Conservation (phyloP, 2,888 invertebrate genomes). For the Augochlorella aurata region DNA sequence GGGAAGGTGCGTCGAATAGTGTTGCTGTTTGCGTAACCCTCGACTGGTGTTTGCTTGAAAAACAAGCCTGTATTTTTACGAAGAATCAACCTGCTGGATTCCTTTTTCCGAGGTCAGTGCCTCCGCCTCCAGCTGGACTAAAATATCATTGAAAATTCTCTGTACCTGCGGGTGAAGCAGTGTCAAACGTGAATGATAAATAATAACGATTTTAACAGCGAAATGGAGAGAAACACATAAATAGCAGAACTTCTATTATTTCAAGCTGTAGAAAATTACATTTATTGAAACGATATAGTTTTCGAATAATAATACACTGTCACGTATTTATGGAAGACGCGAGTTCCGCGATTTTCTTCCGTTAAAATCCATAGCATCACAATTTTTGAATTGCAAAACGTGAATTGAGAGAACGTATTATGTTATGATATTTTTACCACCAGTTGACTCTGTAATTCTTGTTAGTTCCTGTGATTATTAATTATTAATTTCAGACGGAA, state of each 20-base stretch:
- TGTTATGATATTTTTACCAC: too few species aligned
- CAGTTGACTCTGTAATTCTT: background rate
- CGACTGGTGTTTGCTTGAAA: conserved; percentile 35
- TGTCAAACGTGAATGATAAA: background rate
- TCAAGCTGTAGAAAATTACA: background rate
- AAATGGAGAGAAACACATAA: background rate
- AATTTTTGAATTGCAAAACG: too few species aligned
- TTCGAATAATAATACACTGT: too few species aligned
- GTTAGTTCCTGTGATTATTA: background rate
- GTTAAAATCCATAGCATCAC: too few species aligned
- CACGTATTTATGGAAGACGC: too few species aligned
- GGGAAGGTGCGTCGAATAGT: conserved; percentile 26
- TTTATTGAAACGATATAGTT: background rate
- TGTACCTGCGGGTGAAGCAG: background rate
- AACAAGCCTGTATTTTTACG: conserved; percentile 47
- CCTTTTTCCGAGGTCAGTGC: conserved; percentile 19
- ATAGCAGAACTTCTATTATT: background rate
- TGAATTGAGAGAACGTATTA: too few species aligned
- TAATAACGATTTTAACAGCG: background rate
- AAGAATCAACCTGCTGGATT: conserved; percentile 20
- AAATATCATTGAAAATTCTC: conserved; percentile 34
- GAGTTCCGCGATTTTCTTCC: too few species aligned
- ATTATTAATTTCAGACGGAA: background rate
- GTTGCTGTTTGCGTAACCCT: conserved; percentile 32
- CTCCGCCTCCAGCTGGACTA: conserved; percentile 16